Conservation (phyloP, 2,113 vertebrate species). For the Prolemur simus region DNA sequence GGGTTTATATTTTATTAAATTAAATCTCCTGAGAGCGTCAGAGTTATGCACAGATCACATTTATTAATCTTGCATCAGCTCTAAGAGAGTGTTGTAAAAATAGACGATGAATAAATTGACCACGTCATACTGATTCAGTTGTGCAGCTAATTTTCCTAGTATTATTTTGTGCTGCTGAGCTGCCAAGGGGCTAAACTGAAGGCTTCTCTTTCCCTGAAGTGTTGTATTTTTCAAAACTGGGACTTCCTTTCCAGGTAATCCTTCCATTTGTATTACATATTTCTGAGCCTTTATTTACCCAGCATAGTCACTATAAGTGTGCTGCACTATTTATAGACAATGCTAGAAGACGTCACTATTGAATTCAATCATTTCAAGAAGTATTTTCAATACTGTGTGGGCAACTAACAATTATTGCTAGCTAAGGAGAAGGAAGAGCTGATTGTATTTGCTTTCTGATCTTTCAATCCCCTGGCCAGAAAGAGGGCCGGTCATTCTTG, state of each 20-base stretch:
- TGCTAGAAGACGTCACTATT: background rate
- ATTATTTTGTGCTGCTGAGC: background rate
- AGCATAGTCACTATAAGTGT: background rate
- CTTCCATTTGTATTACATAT: background rate
- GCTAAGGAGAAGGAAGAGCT: background rate
- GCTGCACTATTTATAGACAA: background rate
- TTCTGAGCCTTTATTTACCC: background rate
- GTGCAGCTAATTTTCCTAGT: background rate
- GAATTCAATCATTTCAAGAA: background rate
- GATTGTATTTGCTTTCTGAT: background rate
- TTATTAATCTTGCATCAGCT: conserved; percentile 65
- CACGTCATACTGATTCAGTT: background rate
- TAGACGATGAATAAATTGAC: conserved; percentile 57
- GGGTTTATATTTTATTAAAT: conserved; percentile 68
- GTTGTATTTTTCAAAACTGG: conserved; percentile 13
- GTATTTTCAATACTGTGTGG: background rate
- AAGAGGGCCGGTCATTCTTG: background rate
- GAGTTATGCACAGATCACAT: conserved; percentile 38
- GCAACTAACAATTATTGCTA: background rate
- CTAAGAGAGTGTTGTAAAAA: conserved; percentile 50
- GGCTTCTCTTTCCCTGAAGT: background rate
- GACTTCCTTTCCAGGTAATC: background rate
- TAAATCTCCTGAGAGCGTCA: conserved; percentile 41
- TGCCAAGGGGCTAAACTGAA: background rate
- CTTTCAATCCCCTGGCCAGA: conserved; percentile 2